Evolutionary conservation across 37 sponge, comb jelly and placozoan species (phyloP).

Genomic region (Dysidea cf. avara): DNA sequence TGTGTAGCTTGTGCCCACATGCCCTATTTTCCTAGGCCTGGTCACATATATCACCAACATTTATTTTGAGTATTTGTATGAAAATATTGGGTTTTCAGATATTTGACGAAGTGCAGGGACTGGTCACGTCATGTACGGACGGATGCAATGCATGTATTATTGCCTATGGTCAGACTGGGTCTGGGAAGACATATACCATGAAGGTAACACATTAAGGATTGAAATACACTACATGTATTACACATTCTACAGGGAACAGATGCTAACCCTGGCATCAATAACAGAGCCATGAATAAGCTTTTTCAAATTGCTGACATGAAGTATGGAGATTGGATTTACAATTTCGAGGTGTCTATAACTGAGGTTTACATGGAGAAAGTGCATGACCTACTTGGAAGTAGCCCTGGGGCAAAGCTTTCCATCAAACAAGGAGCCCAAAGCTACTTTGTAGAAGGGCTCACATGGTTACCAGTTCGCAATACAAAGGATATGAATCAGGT

Average conservation of each 20-base stretch:
- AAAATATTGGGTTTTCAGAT: slow-evolving; percentile 25
- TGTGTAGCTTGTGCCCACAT: no score
- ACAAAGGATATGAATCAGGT: slow-evolving; percentile 58
- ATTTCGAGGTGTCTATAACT: slow-evolving; percentile 45
- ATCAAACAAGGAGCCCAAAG: slow-evolving; percentile 46
- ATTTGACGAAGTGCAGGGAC: slow-evolving; percentile 49
- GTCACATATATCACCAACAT: neutral
- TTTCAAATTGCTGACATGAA: slow-evolving; percentile 39
- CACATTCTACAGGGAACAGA: slow-evolving; percentile 35
- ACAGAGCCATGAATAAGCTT: slow-evolving; percentile 48
- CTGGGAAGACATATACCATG: slow-evolving; percentile 87
- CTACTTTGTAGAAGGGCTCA: slow-evolving; percentile 50
- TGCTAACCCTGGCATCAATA: slow-evolving; percentile 59
- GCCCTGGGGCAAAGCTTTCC: slow-evolving; percentile 26
- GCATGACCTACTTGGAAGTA: slow-evolving; percentile 44
- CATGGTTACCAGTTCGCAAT: slow-evolving; percentile 46
- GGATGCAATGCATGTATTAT: slow-evolving; percentile 85
- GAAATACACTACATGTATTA: neutral
- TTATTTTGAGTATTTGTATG: slow-evolving; percentile 11
- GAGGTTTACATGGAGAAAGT: slow-evolving; percentile 70
- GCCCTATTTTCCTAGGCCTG: no score
- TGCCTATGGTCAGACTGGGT: slow-evolving; percentile 88
- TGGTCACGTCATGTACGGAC: slow-evolving; percentile 65
- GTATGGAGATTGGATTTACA: slow-evolving; percentile 41
- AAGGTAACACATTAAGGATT: slow-evolving; percentile 38